Base-by-base conservation (phyloP, 1,140 invertebrate genomes). In the Chelonus insularis region DNA sequence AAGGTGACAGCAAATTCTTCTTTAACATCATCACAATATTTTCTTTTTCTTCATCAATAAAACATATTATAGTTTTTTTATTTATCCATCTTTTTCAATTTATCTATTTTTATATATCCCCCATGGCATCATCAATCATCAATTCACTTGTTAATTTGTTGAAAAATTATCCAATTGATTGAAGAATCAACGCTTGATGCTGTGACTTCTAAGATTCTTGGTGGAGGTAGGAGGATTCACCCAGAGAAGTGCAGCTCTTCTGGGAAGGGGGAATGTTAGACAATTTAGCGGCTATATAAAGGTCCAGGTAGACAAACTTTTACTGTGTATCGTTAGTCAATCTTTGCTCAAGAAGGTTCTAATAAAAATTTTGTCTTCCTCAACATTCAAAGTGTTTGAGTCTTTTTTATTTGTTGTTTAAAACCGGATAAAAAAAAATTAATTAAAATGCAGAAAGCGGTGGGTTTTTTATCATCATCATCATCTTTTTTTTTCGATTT, bases 251-350 rank as follows among this genome's bases (percentile, higher is more conserved):
- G 29, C 52, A 37, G n/a, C 20, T 57, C 34, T 21, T 12, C 23
- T 36, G 37, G 63, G 72, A 68, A 29, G 72, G 73, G 72, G 72
- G 58, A 41, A 60, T 70, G 65, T 66, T 66, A 65, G 71, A 79
- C 7, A 4, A 29, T 79, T 77, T 75, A 76, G 71, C 73, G 68
- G 64, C 70, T 79, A 79, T 79, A 79, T 76, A 79, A 79, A 77
- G 75, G 66, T 72, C 69, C 65, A 64, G 67, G 69, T 68, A 66
- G 59, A 60, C 55, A 68, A 29, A 63, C 57, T 72, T 76, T 68
- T 59, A 58, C 65, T 16, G 48, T 72, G 68, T 76, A 72, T 69
- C 66, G 67, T 64, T 70, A 75, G 73, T 68, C 67, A 67, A 62
- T 66, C 67, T 70, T 68, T 57, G 68, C 72, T 69, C 68, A 74